These are phyloP conservation scores for Drosophila micromelanica DNA, from an alignment of 1,140 invertebrate genomes.

Conservation along the genomic window DNA sequence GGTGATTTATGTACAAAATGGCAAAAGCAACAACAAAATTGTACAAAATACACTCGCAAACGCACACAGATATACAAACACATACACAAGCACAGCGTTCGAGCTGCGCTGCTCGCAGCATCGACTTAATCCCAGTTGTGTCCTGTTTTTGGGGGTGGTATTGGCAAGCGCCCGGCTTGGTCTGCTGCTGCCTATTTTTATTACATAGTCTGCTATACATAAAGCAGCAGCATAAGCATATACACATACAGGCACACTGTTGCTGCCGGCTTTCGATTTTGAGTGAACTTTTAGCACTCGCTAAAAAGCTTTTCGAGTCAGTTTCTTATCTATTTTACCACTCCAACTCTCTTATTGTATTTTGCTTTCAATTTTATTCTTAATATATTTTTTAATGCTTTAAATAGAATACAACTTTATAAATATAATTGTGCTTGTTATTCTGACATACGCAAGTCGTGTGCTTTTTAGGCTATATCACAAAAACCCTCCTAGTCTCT, in stretches of 20 bases:
- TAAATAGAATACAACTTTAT: conserved; percentile 1
- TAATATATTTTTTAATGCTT: neutral
- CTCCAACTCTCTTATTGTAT: conserved; percentile 6
- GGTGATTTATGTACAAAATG: conserved; percentile 83
- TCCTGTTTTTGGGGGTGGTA: conserved; percentile 70
- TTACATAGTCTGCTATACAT: conserved; percentile 76
- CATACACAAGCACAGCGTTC: conserved; percentile 37
- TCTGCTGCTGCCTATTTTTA: conserved; percentile 27
- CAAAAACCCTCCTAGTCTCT: too few species aligned
- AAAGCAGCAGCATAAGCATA: conserved; percentile 3
- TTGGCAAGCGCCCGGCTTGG: conserved; percentile 31
- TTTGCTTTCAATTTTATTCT: conserved; percentile 14
- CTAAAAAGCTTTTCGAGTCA: conserved; percentile 52
- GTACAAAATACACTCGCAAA: conserved; percentile 59
- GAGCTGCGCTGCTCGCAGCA: conserved; percentile 48
- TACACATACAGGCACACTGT: conserved; percentile 58
- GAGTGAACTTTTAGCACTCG: conserved; percentile 29
- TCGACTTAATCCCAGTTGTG: conserved; percentile 78
- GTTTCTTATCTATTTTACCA: conserved; percentile 21
- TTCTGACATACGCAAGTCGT: too few species aligned
- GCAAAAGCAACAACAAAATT: conserved; percentile 74
- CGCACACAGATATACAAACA: conserved; percentile 22
- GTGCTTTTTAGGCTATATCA: too few species aligned
- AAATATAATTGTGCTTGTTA: too few species aligned
- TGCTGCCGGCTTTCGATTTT: conserved; percentile 75